A percentile compares a stretch with the other conserved stretches of the same genome.
Conservation (phyloP, 2,888 invertebrate species). For the Lasiommata megera region DNA sequence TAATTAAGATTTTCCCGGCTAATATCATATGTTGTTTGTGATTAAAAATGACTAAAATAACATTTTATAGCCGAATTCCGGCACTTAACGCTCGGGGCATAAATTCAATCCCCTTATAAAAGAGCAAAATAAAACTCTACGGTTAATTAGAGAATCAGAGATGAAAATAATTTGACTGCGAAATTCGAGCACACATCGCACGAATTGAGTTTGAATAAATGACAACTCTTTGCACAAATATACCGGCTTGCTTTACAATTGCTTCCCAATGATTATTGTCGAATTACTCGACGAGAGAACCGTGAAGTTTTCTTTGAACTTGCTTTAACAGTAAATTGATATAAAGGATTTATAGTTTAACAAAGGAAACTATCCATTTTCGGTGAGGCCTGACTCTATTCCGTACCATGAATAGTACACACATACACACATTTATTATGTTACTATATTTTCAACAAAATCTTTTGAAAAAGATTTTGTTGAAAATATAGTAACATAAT, state of each 20-base stretch:
- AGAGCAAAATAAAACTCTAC: neutral
- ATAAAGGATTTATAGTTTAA: too few species aligned
- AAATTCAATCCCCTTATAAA: neutral
- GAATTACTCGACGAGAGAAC: neutral
- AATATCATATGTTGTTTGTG: too few species aligned
- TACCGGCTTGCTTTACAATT: neutral
- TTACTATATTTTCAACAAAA: too few species aligned
- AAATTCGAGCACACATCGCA: constrained; percentile 10
- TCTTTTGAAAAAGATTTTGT: too few species aligned
- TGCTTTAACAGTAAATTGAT: neutral
- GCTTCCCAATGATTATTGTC: neutral
- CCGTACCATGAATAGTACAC: too few species aligned
- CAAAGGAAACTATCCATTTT: too few species aligned
- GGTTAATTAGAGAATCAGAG: neutral
- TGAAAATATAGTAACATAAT: too few species aligned
- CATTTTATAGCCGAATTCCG: neutral
- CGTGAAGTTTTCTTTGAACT: neutral
- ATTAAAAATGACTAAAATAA: neutral
- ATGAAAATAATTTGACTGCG: constrained; percentile 1
- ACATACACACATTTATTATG: too few species aligned
- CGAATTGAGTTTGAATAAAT: constrained; percentile 11
- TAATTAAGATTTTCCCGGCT: too few species aligned
- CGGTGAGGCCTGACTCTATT: too few species aligned
- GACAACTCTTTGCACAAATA: neutral
- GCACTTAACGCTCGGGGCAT: neutral